A percentile compares a stretch with the other conserved stretches of the same genome.
Conservation (phyloP, 2,888 invertebrate species). For the Tupiocoris notatus region DNA sequence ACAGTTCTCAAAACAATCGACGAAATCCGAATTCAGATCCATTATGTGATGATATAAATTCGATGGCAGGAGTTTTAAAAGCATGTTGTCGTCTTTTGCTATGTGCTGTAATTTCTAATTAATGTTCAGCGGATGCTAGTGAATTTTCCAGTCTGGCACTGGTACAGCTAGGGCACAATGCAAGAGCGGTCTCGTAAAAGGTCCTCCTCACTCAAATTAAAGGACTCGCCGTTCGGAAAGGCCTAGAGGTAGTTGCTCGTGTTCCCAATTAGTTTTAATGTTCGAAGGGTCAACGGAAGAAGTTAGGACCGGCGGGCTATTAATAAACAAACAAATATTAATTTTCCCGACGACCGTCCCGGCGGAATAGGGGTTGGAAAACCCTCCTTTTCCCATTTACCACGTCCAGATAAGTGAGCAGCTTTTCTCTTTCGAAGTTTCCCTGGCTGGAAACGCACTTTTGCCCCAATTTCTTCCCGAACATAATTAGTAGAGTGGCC, state of each 20-base stretch:
- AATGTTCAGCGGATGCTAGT: too few relatives aligned
- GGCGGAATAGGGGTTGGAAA: not conserved
- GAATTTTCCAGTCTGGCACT: too few relatives aligned
- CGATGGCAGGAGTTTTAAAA: too few relatives aligned
- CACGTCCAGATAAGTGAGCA: not conserved
- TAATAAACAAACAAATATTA: not conserved
- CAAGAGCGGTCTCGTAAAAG: not conserved
- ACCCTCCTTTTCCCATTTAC: too few relatives aligned
- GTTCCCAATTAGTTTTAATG: not conserved
- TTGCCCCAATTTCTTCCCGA: not conserved
- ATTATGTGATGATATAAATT: too few relatives aligned
- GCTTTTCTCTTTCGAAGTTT: not conserved
- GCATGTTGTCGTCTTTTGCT: too few relatives aligned
- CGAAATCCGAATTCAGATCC: too few relatives aligned
- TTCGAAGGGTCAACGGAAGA: not conserved
- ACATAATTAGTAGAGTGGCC: conserved; percentile 8
- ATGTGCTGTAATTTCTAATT: too few relatives aligned
- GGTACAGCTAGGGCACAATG: too few relatives aligned
- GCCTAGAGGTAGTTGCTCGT: not conserved
- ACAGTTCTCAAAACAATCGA: too few relatives aligned
- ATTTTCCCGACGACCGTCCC: too few relatives aligned
- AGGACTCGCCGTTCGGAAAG: not conserved
- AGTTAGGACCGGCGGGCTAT: not conserved
- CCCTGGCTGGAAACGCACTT: not conserved
- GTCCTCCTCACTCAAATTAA: not conserved